Base-by-base conservation (phyloP, 2,888 invertebrate genomes). In the Hyles lineata region DNA sequence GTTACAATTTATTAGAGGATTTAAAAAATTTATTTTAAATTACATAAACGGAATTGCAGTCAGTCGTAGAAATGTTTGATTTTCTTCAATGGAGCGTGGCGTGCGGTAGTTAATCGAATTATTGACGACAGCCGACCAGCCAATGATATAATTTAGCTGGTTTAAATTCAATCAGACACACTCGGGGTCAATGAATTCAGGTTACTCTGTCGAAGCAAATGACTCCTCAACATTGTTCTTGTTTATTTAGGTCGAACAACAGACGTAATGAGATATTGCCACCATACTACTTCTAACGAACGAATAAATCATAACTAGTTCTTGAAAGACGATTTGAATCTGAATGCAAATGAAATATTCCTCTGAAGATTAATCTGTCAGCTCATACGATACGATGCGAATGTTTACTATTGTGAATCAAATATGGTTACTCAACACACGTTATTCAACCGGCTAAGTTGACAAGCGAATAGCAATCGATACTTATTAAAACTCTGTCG, bases 111-210 rank as follows among this genome's bases (percentile, higher is more conserved):
- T 92, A 92, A 93, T 92, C 89, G 90, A 93, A 90, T 93, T 92
- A 93, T 87, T 76, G 87, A 81, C 86, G 87, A 88, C 87, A 85
- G 87, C 86, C 88, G 83, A 85, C 86, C 87, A 83, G 83, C 82
- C 91, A 92, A 90, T 93, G 91, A 92, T 92, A 93, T 92, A 92
- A 93, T 92, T 93, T 90, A 92, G 90, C 91, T 92, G 89, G 88
- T 90, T 91, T 90, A 93, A 73, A 93, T 92, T 90, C 86, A 90
- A 92, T 92, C 87, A 81, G 92, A 88, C 90, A 88, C 90, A 89
- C 90, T 87, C 77, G 90, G 87, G 91, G 90, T 90, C 92, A 86
- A 85, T 80, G 87, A 90, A 93, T 91, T 90, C 85, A 85, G 92
- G 91, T 92, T 91, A 89, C 86, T 86, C 85, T 82, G 85, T 82